Evolutionary conservation across 1,140 invertebrate species (phyloP).

Genomic region (Copidosoma floridanum): DNA sequence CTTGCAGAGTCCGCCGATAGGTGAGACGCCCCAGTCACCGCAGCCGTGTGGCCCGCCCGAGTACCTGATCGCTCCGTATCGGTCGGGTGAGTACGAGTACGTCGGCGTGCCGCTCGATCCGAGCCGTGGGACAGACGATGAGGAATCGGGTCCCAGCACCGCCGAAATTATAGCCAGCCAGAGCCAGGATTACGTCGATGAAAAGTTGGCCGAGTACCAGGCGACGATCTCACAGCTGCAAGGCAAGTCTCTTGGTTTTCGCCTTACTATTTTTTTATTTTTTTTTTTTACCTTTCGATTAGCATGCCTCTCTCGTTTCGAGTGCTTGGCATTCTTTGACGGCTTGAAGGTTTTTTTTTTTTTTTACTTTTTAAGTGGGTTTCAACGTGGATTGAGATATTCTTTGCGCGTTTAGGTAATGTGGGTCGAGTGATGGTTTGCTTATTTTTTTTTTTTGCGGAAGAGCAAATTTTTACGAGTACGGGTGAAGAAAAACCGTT

Average conservation of each 20-base stretch:
- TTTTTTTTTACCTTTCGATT: too few relatives aligned
- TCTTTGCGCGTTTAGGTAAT: too few relatives aligned
- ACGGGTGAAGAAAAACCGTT: too few relatives aligned
- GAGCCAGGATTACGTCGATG: conserved; percentile 91
- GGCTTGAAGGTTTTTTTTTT: background rate
- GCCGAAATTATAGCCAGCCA: conserved; percentile 90
- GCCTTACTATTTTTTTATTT: background rate
- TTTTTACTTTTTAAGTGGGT: too few relatives aligned
- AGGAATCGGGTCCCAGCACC: conserved; percentile 76
- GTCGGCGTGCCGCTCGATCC: conserved; percentile 70
- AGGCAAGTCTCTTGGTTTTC: conserved; percentile 63
- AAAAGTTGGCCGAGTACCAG: conserved; percentile 90
- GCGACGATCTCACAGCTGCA: conserved; percentile 86
- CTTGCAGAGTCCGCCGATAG: conserved; percentile 45
- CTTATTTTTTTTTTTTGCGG: too few relatives aligned
- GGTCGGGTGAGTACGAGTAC: conserved; percentile 62
- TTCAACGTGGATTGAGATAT: too few relatives aligned
- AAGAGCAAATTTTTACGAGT: too few relatives aligned
- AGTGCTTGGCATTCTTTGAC: too few relatives aligned
- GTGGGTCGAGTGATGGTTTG: too few relatives aligned
- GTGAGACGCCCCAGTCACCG: conserved; percentile 53
- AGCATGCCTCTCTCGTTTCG: too few relatives aligned
- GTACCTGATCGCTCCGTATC: conserved; percentile 64
- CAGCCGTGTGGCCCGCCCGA: conserved; percentile 62
- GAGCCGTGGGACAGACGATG: conserved; percentile 63